Evolutionary conservation across 2,113 vertebrate species (phyloP).

Genomic region (Malurus melanocephalus): DNA sequence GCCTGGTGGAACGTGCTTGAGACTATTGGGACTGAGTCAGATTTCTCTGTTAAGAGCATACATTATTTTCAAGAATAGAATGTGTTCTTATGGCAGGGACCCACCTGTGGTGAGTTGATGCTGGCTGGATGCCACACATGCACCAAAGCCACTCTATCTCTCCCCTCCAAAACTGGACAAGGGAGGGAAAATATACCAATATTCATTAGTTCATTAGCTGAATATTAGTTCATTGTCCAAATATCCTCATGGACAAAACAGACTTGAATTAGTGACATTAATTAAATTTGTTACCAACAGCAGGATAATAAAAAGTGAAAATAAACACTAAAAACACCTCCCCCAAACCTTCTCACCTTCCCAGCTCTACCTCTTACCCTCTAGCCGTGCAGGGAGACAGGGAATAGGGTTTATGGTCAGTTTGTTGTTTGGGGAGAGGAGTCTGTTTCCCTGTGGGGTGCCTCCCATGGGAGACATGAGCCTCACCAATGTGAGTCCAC

Average conservation of each 20-base stretch:
- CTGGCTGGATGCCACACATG: neutral
- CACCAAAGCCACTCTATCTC: neutral
- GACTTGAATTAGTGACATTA: neutral
- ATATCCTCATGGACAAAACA: neutral
- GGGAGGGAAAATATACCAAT: too few species aligned
- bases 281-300: neutral
- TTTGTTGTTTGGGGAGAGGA: neutral
- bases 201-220: too few species aligned
- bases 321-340: neutral
- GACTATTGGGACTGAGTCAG: neutral
- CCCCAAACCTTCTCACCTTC: neutral
- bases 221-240: too few species aligned
- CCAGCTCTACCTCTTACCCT: neutral
- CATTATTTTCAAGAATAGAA: neutral
- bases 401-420: neutral
- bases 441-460: accelerated
- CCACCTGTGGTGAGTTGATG: too few species aligned
- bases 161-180: neutral
- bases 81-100: neutral
- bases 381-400: too few species aligned
- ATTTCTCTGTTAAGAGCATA: neutral
- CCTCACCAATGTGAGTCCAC: accelerated
- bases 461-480: neutral
- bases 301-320: neutral
- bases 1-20: neutral